These are phyloP conservation scores for Halisarca cf. caerulea DNA, from an alignment of 37 sponge, comb jelly and placozoan genomes.

Conservation along the genomic window DNA sequence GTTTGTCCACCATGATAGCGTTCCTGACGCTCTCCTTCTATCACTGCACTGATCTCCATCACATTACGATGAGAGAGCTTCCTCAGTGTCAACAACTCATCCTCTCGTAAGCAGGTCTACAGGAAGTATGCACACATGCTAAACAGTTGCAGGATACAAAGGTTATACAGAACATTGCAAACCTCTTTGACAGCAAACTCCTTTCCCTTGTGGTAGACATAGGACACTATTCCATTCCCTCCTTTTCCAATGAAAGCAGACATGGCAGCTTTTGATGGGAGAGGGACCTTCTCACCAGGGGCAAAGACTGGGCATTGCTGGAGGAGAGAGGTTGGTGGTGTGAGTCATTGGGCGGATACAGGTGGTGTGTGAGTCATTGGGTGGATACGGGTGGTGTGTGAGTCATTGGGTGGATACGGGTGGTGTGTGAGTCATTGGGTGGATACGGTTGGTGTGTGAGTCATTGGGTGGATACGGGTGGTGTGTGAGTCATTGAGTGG, in stretches of 20 bases:
- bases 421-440: too few relatives aligned
- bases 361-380: too few relatives aligned
- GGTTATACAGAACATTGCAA: neutral
- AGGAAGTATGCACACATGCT: too few relatives aligned
- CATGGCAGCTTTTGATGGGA: conserved; percentile 11
- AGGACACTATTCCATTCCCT: conserved; percentile 2
- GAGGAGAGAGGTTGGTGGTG: neutral
- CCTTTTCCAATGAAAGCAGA: neutral
- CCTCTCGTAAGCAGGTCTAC: neutral
- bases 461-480: too few relatives aligned
- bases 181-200: conserved; percentile 33
- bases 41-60: conserved; percentile 13
- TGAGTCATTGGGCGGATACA: too few relatives aligned
- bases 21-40: neutral
- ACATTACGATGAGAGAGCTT: neutral
- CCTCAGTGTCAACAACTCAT: neutral
- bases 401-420: too few relatives aligned
- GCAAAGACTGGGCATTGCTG: neutral
- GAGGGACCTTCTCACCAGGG: neutral
- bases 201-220: neutral
- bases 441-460: too few relatives aligned
- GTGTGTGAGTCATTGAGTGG: too few relatives aligned
- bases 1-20: neutral
- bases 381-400: too few relatives aligned
- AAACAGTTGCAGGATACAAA: too few relatives aligned